phyloP scores from a whole-genome alignment of 2,797 vertebrate species.

The Ispidina lecontei region DNA sequence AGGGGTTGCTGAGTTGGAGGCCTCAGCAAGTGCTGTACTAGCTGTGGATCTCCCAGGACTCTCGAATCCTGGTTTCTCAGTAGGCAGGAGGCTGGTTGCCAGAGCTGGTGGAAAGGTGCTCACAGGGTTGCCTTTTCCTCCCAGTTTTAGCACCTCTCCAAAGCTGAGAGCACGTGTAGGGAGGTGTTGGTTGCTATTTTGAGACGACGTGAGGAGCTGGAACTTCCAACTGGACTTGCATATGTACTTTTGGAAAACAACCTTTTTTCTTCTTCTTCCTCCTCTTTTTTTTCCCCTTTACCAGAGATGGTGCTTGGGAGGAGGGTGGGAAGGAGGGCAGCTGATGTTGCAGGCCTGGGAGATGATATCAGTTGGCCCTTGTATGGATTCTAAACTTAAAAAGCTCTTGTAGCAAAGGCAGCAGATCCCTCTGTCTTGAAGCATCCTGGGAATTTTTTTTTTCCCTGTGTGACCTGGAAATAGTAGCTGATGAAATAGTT shows the following conservation, averaged over 20 bases:
- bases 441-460: constrained; percentile 31
- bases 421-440: not conserved
- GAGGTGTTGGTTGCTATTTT: not conserved
- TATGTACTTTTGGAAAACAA: not conserved
- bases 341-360: not conserved
- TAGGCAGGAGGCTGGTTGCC: not conserved
- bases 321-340: not conserved
- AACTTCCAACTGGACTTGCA: not conserved
- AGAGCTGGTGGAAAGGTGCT: not conserved
- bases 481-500: constrained; percentile 55
- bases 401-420: not conserved
- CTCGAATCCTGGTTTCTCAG: not conserved
- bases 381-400: not conserved
- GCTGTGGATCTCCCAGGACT: not conserved
- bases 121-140: not conserved
- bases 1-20: not conserved
- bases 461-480: constrained; percentile 48
- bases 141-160: not conserved
- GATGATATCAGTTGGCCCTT: not conserved
- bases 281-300: fast-evolving
- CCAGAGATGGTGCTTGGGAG: not conserved
- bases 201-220: not conserved
- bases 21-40: not conserved
- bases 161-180: not conserved
- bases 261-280: not conserved